Evolutionary conservation across 2,113 vertebrate genomes (phyloP), one percentile per base, ranked within the genome.

Genomic region (Dasyurus viverrinus): DNA sequence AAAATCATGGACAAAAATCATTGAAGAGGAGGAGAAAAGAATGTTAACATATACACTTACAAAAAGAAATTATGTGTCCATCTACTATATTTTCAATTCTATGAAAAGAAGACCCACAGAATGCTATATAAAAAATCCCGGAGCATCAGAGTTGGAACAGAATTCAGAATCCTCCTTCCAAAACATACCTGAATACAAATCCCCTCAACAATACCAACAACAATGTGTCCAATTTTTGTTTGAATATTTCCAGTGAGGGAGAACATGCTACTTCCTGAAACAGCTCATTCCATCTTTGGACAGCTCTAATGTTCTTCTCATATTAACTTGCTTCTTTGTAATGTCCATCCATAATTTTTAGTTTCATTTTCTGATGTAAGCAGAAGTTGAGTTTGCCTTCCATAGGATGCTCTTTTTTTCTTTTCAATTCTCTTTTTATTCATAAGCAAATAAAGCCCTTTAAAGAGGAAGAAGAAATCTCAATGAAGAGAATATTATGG

Each of bases 381-480:
- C 60, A n/a, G 36, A 76, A n/a, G 14, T 14, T 16, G 60, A 76
- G 30, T 76, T 30, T 76, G 14, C 16, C 14, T 76, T 76, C 60
- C 60, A 76, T 22, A n/a, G 36, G 60, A 68, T 2, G 12, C 36
- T 4, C 10, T 60, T 68, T n/a, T 47, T 47, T 11, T 12, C 14
- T 91, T 97, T 96, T 57, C 96, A 93, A 95, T 94, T 97, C 91
- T 94, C 9, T 0, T 0, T 42, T 93, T 91, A 57, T 42, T 11
- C 42, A 30, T 0, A 36, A 42, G 8, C 26, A 92, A 52, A 93
- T 48, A 94, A 60, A 94, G 89, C 7, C 53, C 46, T 84, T 57
- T 46, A 94, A 93, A 90, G 26, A 54, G 3, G 22, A 22, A 10
- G 46, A n/a, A 36, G 9, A 19, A 57, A 22, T 23, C 16, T 84